Percentiles rank a stretch among this genome's conserved stretches.
Evolutionary conservation across 2,888 invertebrate genomes (phyloP).

Genomic region (Ophonus ardosiacus): DNA sequence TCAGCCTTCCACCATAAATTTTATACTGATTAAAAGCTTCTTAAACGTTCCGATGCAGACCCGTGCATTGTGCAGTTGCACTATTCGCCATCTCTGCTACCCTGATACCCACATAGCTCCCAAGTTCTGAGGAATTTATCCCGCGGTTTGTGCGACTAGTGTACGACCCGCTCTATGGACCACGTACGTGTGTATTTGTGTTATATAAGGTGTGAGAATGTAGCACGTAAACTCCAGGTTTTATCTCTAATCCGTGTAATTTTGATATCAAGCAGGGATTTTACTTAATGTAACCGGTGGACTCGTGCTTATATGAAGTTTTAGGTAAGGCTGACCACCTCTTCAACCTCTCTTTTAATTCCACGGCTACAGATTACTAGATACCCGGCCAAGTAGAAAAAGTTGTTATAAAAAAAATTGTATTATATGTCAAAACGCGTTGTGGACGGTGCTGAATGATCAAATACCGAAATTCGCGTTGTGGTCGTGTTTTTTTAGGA

Average conservation of each 20-base stretch:
- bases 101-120: no score
- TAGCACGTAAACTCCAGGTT: conserved; percentile 36
- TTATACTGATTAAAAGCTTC: no score
- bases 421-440: background rate
- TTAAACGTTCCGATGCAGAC: no score
- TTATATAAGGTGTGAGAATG: conserved; percentile 53
- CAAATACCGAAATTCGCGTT: no score
- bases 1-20: no score
- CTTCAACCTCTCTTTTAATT: conserved; percentile 9
- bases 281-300: conserved; percentile 39
- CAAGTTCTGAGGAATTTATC: background rate
- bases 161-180: background rate
- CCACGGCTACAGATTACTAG: background rate
- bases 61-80: no score
- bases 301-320: conserved; percentile 30
- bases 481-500: no score
- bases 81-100: no score
- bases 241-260: conserved; percentile 58
- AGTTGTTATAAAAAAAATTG: background rate
- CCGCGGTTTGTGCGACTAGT: background rate
- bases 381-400: background rate
- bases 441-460: no score
- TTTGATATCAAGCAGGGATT: conserved; percentile 37
- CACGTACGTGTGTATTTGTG: background rate
- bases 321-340: background rate